Conservation (phyloP, 2,113 vertebrate genomes). For the Pelmatolapia mariae region DNA sequence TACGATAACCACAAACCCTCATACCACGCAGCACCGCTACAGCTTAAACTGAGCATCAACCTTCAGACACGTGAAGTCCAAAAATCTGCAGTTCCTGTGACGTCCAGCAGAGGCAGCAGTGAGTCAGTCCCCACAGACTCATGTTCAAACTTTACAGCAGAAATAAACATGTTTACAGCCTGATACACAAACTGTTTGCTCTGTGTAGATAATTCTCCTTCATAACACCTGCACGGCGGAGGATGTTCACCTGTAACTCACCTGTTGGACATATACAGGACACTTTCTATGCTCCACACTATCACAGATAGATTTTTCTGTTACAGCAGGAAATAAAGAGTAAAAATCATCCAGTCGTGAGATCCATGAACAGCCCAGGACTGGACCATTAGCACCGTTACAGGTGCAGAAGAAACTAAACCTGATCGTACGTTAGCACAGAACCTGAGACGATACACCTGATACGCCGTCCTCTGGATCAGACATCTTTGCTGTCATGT, state of each 20-base stretch:
- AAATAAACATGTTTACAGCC: not conserved
- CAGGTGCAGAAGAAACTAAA: not conserved
- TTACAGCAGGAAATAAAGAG: not conserved
- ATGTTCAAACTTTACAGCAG: not conserved
- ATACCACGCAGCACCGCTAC: not conserved
- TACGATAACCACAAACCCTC: not conserved
- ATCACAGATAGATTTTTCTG: not conserved
- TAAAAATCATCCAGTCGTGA: not conserved
- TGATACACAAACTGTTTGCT: not conserved
- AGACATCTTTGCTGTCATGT: not conserved
- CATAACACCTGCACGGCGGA: accelerated
- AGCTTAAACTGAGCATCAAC: not conserved
- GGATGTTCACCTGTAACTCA: not conserved
- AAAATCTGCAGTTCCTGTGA: not conserved
- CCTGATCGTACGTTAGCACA: accelerated
- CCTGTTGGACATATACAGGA: not conserved
- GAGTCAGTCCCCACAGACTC: not conserved
- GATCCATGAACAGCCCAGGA: accelerated
- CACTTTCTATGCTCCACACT: accelerated
- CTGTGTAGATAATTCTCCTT: accelerated
- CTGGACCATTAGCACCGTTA: not conserved
- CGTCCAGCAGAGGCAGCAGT: not conserved
- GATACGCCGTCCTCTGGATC: not conserved
- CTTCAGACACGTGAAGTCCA: not conserved
- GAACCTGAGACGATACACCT: not conserved